These are phyloP conservation scores for Troides aeacus DNA, from an alignment of 2,888 invertebrate species.

Conservation along the genomic window DNA sequence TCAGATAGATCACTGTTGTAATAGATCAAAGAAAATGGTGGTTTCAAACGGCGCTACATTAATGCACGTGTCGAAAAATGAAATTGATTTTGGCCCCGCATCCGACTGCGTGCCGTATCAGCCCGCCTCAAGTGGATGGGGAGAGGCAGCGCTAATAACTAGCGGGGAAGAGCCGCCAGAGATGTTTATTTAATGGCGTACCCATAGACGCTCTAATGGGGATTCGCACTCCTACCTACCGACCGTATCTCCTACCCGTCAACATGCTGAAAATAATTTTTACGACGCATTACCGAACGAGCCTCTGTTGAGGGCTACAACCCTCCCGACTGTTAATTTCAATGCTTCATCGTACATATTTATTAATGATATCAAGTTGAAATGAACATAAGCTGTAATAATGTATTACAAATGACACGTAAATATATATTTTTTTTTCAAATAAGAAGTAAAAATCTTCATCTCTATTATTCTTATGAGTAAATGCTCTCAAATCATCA, in stretches of 20 bases:
- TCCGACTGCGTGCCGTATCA: slow-evolving; percentile 77
- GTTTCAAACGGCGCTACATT: slow-evolving; percentile 65
- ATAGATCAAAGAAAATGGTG: slow-evolving; percentile 41
- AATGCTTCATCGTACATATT: slow-evolving; percentile 13
- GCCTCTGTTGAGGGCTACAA: slow-evolving; percentile 20
- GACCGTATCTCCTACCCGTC: slow-evolving; percentile 36
- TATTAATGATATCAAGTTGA: slow-evolving; percentile 17
- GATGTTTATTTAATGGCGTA: slow-evolving; percentile 79
- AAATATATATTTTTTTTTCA: too few relatives aligned
- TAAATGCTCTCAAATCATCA: too few relatives aligned
- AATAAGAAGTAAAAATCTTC: too few relatives aligned
- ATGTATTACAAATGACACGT: neutral
- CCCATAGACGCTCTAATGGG: slow-evolving; percentile 75
- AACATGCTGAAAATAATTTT: slow-evolving; percentile 43
- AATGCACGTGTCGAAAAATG: slow-evolving; percentile 78
- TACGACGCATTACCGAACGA: slow-evolving; percentile 36
- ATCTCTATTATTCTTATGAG: too few relatives aligned
- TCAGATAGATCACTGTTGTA: neutral
- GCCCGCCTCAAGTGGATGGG: slow-evolving; percentile 69
- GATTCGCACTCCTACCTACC: slow-evolving; percentile 48
- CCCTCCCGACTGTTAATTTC: slow-evolving; percentile 16
- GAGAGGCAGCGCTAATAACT: slow-evolving; percentile 74
- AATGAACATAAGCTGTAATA: neutral
- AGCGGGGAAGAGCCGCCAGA: slow-evolving; percentile 66
- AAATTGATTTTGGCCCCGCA: slow-evolving; percentile 75